phyloP scores from a whole-genome alignment of 2,113 vertebrate genomes.

The Halichoerus grypus region DNA sequence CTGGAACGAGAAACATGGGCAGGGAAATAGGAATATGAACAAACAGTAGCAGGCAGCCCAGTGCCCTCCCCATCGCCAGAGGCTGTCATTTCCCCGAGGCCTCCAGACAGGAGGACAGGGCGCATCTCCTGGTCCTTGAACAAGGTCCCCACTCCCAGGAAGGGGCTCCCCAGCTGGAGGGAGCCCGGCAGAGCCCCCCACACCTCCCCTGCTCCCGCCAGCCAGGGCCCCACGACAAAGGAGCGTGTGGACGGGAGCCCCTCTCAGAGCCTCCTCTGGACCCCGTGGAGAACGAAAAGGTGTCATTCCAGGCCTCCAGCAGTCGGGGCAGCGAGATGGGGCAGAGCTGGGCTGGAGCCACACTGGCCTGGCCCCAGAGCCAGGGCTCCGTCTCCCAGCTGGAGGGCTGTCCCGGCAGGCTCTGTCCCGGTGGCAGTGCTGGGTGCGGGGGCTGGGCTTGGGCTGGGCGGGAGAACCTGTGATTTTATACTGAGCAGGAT shows the following conservation, averaged over 20 bases:
- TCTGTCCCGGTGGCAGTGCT: neutral
- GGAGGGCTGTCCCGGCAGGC: neutral
- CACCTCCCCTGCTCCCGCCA: neutral
- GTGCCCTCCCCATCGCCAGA: neutral
- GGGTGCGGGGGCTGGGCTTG: neutral
- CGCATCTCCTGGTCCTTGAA: neutral
- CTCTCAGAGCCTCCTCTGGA: neutral
- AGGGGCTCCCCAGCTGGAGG: neutral
- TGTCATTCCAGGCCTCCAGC: neutral
- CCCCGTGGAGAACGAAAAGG: neutral
- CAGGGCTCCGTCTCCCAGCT: neutral
- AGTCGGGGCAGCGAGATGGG: rapidly evolving
- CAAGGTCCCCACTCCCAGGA: neutral
- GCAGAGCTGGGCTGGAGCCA: neutral
- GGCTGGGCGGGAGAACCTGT: neutral
- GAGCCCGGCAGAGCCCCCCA: neutral
- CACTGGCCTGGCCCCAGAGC: neutral
- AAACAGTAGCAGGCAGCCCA: neutral
- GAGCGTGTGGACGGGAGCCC: neutral
- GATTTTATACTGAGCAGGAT: rapidly evolving
- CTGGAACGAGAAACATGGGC: neutral
- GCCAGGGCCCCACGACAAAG: neutral
- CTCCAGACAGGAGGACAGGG: neutral
- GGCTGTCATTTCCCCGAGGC: neutral
- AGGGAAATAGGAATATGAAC: conserved; percentile 33